Evolutionary conservation across 2,888 invertebrate genomes (phyloP), one percentile per base, ranked within the genome.

Genomic region (Lampropteryx suffumata): DNA sequence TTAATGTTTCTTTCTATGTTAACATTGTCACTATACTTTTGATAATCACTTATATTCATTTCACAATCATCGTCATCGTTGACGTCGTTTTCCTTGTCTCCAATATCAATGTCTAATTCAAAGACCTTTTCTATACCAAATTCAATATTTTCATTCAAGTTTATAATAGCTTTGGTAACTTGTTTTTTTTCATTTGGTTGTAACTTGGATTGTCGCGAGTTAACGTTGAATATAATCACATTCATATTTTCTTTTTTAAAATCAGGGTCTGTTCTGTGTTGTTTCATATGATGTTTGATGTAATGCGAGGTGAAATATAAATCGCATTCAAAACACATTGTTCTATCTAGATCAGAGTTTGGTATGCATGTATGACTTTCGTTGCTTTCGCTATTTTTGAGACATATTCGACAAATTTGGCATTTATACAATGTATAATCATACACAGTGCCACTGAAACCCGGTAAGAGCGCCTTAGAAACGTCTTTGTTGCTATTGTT

Each of bases 401-500:
- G 44, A 55, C 82, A 82, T 10, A 82, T 48, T 30, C 70, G 57
- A 54, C 87, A 87, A 45, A 70, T 64, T 6, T 52, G 52, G 59
- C 87, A 87, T 62, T 68, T 74, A 55, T 78, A 82, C 55, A 84
- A 66, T 21, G 71, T 72, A 55, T 79, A 81, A 64, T 86, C 82
- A 57, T 65, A 69, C 47, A 77, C 60, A 14, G 60, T 63, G 10
- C 85, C 84, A 30, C 28, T 66, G 49, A 76, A 84, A 39, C 64
- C 66, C 4, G 71, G 59, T 12, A 30, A 39, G 7, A 49, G 26
- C 26, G 35, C 32, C 12, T 49, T 50, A 10, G 7, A 11, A 21
- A 11, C 37, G 4, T 41, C 12, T 26, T 54, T 42, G 8, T 44
- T 32, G 7, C 52, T 39, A 39, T 50, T 30, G 5, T 24, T 41